Evolutionary conservation across 2,888 invertebrate genomes (phyloP).

Genomic region (Conus canariensis): DNA sequence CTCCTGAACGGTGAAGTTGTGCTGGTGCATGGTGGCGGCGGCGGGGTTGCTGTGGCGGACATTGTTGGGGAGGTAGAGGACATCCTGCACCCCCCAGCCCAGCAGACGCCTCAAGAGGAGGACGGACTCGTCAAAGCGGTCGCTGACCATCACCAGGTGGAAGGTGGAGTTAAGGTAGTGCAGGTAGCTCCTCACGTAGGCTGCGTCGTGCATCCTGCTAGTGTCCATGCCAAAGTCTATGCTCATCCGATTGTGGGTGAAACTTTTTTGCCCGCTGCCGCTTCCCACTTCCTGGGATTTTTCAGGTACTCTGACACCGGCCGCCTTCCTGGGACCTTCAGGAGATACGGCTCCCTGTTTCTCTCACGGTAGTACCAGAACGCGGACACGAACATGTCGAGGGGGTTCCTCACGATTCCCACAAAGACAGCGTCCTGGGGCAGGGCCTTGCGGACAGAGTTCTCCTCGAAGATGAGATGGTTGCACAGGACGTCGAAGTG

Average conservation of each 20-base stretch:
- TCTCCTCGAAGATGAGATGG: constrained; percentile 58
- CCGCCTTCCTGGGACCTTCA: not conserved
- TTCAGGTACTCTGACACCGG: constrained; percentile 34
- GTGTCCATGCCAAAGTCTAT: constrained; percentile 41
- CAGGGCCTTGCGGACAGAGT: constrained; percentile 52
- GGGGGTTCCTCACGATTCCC: constrained; percentile 64
- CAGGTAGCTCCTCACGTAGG: constrained; percentile 9
- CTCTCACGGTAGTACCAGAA: constrained; percentile 60
- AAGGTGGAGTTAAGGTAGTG: constrained; percentile 36
- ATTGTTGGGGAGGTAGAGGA: constrained; percentile 42
- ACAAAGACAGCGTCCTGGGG: constrained; percentile 56
- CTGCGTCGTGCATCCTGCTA: not conserved
- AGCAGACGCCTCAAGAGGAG: constrained; percentile 35
- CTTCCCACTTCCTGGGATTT: constrained; percentile 29
- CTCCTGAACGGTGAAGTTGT: constrained; percentile 21
- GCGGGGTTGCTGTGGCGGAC: not conserved
- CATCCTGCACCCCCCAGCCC: constrained; percentile 39
- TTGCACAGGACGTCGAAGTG: constrained; percentile 60
- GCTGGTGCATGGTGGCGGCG: not conserved
- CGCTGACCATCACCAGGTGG: constrained; percentile 43
- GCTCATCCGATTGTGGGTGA: constrained; percentile 44
- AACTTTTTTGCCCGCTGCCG: not conserved
- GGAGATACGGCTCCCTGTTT: not conserved
- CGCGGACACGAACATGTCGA: constrained; percentile 61
- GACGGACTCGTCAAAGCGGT: constrained; percentile 45